Percentiles rank a stretch among this genome's conserved stretches.
Evolutionary conservation across 2,113 vertebrate species (phyloP).

Genomic region (Xiphias gladius): DNA sequence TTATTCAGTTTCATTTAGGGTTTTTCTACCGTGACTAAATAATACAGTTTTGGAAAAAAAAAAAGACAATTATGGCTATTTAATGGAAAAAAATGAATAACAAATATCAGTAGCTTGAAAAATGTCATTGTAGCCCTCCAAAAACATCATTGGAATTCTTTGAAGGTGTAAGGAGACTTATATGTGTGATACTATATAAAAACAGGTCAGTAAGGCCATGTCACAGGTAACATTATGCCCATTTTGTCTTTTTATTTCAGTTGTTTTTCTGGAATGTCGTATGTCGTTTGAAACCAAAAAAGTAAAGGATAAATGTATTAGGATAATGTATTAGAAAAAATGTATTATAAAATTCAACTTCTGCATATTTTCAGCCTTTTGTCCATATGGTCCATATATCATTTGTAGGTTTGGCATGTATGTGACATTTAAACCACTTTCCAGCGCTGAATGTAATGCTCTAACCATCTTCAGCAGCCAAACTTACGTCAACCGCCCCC

Average conservation of each 20-base stretch:
- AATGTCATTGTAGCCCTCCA: not conserved
- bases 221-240: not conserved
- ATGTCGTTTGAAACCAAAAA: not conserved
- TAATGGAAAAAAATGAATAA: no score
- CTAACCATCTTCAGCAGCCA: conserved; percentile 12
- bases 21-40: no score
- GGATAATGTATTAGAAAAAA: no score
- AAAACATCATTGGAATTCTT: not conserved
- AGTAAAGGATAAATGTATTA: no score
- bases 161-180: not conserved
- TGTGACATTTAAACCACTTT: not conserved
- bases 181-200: not conserved
- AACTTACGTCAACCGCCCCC: conserved; percentile 16
- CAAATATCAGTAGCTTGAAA: not conserved
- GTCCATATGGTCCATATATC: conserved; percentile 8
- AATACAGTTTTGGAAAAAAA: no score
- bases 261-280: not conserved
- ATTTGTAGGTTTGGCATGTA: not conserved
- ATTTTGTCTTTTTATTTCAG: not conserved
- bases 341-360: not conserved
- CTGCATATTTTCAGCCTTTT: conserved; percentile 7
- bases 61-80: no score
- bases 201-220: not conserved
- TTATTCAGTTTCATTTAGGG: no score
- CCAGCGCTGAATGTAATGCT: not conserved